Percentiles rank a stretch among this genome's conserved stretches.
These are phyloP conservation scores for Lordiphosa andalusiaca DNA, from an alignment of 2,888 invertebrate genomes.

Conservation along the genomic window DNA sequence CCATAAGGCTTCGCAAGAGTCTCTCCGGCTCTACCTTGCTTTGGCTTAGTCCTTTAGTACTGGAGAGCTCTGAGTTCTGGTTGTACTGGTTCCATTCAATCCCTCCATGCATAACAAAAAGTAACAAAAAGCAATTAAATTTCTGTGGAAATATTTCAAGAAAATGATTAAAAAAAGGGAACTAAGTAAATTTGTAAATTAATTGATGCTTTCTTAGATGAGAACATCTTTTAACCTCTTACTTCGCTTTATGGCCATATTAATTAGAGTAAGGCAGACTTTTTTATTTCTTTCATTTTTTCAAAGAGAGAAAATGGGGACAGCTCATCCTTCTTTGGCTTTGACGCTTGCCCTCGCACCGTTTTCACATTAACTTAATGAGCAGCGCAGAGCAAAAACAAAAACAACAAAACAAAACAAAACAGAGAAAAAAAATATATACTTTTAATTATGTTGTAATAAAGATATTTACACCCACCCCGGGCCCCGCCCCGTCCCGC, in stretches of 20 bases:
- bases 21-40: too few relatives aligned
- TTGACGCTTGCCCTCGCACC: constrained; percentile 25
- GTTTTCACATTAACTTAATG: constrained; percentile 56
- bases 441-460: constrained; percentile 61
- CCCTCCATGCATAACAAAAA: too few relatives aligned
- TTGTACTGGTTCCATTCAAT: too few relatives aligned
- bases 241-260: not conserved
- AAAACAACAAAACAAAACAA: not conserved
- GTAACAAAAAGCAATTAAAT: too few relatives aligned
- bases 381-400: constrained; percentile 28
- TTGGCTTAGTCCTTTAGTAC: too few relatives aligned
- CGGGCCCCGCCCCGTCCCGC: not conserved
- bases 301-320: not conserved
- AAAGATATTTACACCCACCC: constrained; percentile 33
- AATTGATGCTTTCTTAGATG: too few relatives aligned
- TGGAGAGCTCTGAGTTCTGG: too few relatives aligned
- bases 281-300: not conserved
- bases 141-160: too few relatives aligned
- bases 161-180: too few relatives aligned
- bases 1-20: too few relatives aligned
- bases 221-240: constrained; percentile 1
- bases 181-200: too few relatives aligned
- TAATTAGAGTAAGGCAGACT: constrained; percentile 1
- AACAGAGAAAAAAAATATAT: constrained; percentile 24
- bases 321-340: constrained; percentile 6